These are phyloP conservation scores for Onchidella celtica DNA, from an alignment of 2,888 invertebrate genomes.

Conservation along the genomic window DNA sequence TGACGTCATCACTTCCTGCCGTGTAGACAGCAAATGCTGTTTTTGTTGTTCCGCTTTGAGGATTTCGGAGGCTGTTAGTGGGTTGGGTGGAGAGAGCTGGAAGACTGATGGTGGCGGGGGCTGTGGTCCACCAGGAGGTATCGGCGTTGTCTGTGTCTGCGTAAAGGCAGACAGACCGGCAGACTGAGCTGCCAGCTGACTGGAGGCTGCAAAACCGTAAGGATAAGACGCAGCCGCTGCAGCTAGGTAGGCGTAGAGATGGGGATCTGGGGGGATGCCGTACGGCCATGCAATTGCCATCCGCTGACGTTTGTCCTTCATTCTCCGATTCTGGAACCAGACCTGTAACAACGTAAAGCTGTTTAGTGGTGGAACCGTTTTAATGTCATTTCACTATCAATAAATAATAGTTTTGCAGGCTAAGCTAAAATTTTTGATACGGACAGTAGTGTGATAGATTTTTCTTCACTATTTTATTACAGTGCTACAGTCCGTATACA, in stretches of 20 bases:
- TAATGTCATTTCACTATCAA: no score
- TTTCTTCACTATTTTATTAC: no score
- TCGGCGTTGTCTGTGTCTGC: background rate
- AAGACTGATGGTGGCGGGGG: background rate
- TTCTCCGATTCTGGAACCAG: slow-evolving; percentile 98
- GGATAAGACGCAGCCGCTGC: slow-evolving; percentile 86
- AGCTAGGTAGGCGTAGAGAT: slow-evolving; percentile 92
- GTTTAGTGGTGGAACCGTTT: background rate
- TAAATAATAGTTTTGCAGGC: no score
- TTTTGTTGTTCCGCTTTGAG: slow-evolving; percentile 11
- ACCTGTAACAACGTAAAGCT: slow-evolving; percentile 56
- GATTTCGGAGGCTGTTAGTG: background rate
- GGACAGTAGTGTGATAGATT: no score
- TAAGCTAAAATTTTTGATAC: no score
- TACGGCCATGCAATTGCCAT: slow-evolving; percentile 97
- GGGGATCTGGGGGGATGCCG: slow-evolving; percentile 88
- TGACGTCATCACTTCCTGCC: slow-evolving; percentile 1
- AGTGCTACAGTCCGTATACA: no score
- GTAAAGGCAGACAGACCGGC: background rate
- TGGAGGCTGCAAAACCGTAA: slow-evolving; percentile 59
- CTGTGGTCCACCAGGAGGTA: background rate
- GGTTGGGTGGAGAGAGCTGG: background rate
- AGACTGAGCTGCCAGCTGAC: background rate
- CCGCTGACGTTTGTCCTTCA: slow-evolving; percentile 99
- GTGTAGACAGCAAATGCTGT: background rate